Percentiles rank a stretch among this genome's conserved stretches.
Conservation (phyloP, 2,888 invertebrate species). For the Tetranychus piercei region DNA sequence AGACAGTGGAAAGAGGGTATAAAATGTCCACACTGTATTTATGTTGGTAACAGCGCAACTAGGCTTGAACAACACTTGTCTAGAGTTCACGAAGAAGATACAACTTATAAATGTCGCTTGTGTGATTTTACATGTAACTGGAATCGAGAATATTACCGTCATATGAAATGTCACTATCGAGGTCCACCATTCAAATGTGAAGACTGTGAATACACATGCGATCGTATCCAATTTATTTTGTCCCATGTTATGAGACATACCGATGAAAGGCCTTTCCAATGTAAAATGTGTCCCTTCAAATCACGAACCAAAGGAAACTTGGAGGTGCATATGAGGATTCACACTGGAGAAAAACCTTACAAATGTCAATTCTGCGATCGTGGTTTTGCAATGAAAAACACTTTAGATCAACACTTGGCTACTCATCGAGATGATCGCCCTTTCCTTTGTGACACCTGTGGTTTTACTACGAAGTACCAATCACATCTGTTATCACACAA, state of each 20-base stretch:
- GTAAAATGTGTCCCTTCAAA: slow-evolving; percentile 41
- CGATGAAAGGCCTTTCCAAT: slow-evolving; percentile 36
- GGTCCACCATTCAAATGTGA: slow-evolving; percentile 47
- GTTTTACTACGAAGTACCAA: slow-evolving; percentile 47
- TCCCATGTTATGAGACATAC: slow-evolving; percentile 43
- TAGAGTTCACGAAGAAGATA: slow-evolving; percentile 40
- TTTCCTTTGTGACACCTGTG: slow-evolving; percentile 47
- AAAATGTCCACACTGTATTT: slow-evolving; percentile 40
- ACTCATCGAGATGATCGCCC: slow-evolving; percentile 41
- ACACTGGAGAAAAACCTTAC: slow-evolving; percentile 42
- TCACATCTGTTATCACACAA: slow-evolving; percentile 47
- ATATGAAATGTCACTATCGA: slow-evolving; percentile 42
- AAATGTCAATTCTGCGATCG: slow-evolving; percentile 42
- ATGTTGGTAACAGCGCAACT: slow-evolving; percentile 38
- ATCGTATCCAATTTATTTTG: slow-evolving; percentile 40
- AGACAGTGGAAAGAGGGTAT: slow-evolving; percentile 26
- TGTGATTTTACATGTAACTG: slow-evolving; percentile 46
- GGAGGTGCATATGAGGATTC: slow-evolving; percentile 42
- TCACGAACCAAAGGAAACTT: slow-evolving; percentile 43
- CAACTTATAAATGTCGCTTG: slow-evolving; percentile 43
- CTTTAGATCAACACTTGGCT: slow-evolving; percentile 42
- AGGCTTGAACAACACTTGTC: slow-evolving; percentile 41
- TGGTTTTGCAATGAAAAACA: slow-evolving; percentile 42
- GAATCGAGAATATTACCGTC: slow-evolving; percentile 43
- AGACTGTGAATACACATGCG: slow-evolving; percentile 38